Evolutionary conservation across 2,113 vertebrate genomes (phyloP), one percentile per base, ranked within the genome.

Genomic region (Azemiops feae): DNA sequence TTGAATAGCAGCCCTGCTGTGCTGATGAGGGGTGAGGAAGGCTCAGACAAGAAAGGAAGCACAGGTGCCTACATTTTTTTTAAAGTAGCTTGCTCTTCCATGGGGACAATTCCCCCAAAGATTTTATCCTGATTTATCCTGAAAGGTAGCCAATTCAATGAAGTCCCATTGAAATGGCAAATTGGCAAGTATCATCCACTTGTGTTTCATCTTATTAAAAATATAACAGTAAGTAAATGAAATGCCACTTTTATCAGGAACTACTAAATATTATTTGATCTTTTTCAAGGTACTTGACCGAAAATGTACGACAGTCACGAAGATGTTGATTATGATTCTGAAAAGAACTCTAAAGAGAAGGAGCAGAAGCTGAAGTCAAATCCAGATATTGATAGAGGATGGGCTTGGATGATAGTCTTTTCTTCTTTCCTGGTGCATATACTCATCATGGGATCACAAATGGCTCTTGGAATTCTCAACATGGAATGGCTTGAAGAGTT

Each of bases 401-500:
- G 98, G 98, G 98, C 97, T 43, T 98, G 98, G 98, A 97, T 98
- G 97, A 96, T 98, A 91, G 98, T 98, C 9, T 94, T 98, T 14
- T 97, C 98, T 9, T 98, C 98, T 11, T 98, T 98, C 89, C 95
- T 98, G 50, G 98, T 98, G 85, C 98, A 98, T 93, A 96, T 98
- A 53, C 97, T 98, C 54, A 94, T 98, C 93, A 98, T 98, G 98
- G 98, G 98, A 93, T 98, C 98, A 30, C 98, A 98, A 95, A 98
- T 98, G 98, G 97, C 98, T 45, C 97, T 98, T 92, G 98, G 98
- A 18, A 95, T 98, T 91, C 98, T 98, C 94, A 98, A 98, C n/a
- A 96, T 98, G 96, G 98, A 98, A 57, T 98, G 98, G 98, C 97
- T 98, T 52, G 98, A 98, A 89, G 98, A 98, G 87, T 98, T 98